phyloP scores from a whole-genome alignment of 2,888 invertebrate genomes.

The Chouioia cunea region DNA sequence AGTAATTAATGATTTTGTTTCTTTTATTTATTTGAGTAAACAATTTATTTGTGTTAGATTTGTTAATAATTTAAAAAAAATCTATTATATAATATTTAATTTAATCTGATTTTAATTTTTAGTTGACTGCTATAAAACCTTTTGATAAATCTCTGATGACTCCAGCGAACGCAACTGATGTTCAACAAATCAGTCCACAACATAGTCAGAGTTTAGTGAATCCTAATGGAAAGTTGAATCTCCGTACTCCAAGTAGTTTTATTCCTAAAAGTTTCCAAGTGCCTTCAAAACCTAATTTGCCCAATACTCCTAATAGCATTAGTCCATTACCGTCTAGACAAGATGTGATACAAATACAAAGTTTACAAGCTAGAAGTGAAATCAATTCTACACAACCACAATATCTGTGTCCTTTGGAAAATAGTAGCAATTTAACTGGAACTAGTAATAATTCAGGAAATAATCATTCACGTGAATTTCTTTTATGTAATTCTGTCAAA shows the following conservation, averaged over 20 bases:
- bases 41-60: not conserved
- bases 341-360: slow-evolving; percentile 29
- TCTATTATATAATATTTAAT: slow-evolving; percentile 59
- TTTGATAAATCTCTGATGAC: slow-evolving; percentile 59
- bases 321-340: slow-evolving; percentile 7
- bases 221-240: slow-evolving; percentile 50
- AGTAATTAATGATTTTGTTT: slow-evolving; percentile 63
- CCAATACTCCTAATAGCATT: not conserved
- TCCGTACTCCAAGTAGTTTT: slow-evolving; percentile 65
- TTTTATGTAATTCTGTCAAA: slow-evolving; percentile 10
- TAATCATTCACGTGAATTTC: slow-evolving; percentile 2
- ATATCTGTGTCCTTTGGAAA: slow-evolving; percentile 54
- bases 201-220: slow-evolving; percentile 45
- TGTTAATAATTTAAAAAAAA: slow-evolving; percentile 5
- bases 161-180: slow-evolving; percentile 60
- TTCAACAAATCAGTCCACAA: slow-evolving; percentile 58
- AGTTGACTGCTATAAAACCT: slow-evolving; percentile 61
- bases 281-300: slow-evolving; percentile 8
- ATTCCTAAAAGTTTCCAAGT: slow-evolving; percentile 52
- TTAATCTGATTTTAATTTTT: slow-evolving; percentile 29
- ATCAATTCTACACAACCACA: slow-evolving; percentile 48
- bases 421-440: slow-evolving; percentile 48
- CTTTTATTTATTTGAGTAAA: not conserved
- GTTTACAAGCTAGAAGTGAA: slow-evolving; percentile 42
- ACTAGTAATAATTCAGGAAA: slow-evolving; percentile 21